Evolutionary conservation across 1,140 invertebrate species (phyloP), one percentile per base, ranked within the genome.

Genomic region (Harpegnathos saltator): DNA sequence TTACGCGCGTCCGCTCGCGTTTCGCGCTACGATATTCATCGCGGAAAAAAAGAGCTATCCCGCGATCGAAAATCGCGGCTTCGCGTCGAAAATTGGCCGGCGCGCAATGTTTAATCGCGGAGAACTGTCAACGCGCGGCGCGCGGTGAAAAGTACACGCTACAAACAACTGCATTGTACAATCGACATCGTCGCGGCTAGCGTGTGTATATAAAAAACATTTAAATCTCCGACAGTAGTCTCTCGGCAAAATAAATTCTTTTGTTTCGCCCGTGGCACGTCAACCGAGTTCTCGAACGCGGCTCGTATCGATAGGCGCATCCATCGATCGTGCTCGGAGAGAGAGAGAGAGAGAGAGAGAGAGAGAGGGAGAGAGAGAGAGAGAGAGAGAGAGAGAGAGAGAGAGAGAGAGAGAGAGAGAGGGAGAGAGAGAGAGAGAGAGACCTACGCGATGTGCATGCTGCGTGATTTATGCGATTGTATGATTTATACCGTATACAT

Each of bases 181-280:
- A 68, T 69, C 54, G 75, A 80, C 52, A 69, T 29, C 75, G 44
- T 12, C 19, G 2, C 38, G 38, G 38, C 9, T 9, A 44, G 38
- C 3, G 38, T 44, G 38, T 44, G 38, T 44, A 44, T 26, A 68
- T 66, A 78, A 69, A 80, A 80, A 80, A 78, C 65, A 80, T 80
- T 80, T 80, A 66, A 80, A 80, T 69, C 65, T 50, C 38, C 65
- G 44, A n/a, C 44, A 54, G 24, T 54, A 38, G 29, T 44, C 17
- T 44, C 19, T 65, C 83, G 33, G 22, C 48, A 48, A 80, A 80
- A 80, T 80, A 80, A 80, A 80, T 80, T 69, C 75, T 80, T 69
- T 69, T 69, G 65, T 80, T 65, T 29, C 63, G 38, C 52, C 19
- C 44, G 22, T 15, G 38, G 38, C 73, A 26, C 29, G 63, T 56